Percentiles rank a stretch among this genome's conserved stretches.
Evolutionary conservation across 2,888 invertebrate species (phyloP).

Genomic region (Ditula angustiorana): DNA sequence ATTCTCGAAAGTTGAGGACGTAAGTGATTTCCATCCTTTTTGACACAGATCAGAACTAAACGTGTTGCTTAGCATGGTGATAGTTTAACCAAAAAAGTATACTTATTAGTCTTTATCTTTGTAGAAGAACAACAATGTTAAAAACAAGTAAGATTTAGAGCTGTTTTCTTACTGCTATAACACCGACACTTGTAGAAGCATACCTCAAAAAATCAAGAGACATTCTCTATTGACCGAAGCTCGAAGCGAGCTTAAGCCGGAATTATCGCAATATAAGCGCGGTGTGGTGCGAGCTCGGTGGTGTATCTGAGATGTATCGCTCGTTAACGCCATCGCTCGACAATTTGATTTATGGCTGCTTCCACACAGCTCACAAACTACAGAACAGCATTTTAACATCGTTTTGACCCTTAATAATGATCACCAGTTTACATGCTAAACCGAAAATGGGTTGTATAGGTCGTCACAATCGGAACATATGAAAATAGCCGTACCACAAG

Average conservation of each 20-base stretch:
- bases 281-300: constrained; percentile 4
- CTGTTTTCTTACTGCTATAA: too few species aligned
- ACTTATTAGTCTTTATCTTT: too few species aligned
- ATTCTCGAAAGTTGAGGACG: too few species aligned
- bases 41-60: too few species aligned
- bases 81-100: too few species aligned
- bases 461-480: not conserved
- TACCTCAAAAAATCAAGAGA: not conserved
- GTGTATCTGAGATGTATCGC: constrained; percentile 25
- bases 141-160: too few species aligned
- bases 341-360: constrained; percentile 6
- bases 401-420: not conserved
- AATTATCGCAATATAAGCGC: not conserved
- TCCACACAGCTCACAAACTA: not conserved
- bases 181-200: not conserved
- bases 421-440: not conserved
- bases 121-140: too few species aligned
- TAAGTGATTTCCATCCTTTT: too few species aligned
- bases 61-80: too few species aligned
- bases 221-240: not conserved
- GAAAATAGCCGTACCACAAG: not conserved
- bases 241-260: not conserved
- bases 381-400: not conserved
- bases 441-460: not conserved
- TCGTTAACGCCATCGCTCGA: constrained; percentile 17